Evolutionary conservation across 2,888 invertebrate species (phyloP).

Genomic region (Cataglyphis livida): DNA sequence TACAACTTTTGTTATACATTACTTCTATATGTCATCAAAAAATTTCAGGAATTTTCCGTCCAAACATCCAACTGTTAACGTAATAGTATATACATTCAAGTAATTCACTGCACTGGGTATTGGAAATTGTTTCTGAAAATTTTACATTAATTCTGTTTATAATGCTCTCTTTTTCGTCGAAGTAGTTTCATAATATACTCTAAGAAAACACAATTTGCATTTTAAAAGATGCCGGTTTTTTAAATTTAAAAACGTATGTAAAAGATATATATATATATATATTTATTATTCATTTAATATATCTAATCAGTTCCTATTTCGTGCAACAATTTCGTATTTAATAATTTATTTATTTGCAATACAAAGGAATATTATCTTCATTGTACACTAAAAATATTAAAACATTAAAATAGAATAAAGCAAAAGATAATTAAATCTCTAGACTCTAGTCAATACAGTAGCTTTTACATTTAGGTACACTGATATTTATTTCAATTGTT

Average conservation of each 20-base stretch:
- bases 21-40: slow-evolving; percentile 39
- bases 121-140: neutral
- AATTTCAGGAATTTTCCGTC: slow-evolving; percentile 70
- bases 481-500: slow-evolving; percentile 77
- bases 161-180: neutral
- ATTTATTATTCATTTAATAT: neutral
- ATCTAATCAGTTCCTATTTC: slow-evolving; percentile 32
- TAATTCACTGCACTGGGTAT: slow-evolving; percentile 4
- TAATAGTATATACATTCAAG: slow-evolving; percentile 49
- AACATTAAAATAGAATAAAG: slow-evolving; percentile 48
- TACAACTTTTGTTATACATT: slow-evolving; percentile 23
- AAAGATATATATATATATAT: slow-evolving; percentile 8
- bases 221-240: neutral
- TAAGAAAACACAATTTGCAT: neutral
- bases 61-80: slow-evolving; percentile 61
- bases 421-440: slow-evolving; percentile 70
- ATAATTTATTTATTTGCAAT: slow-evolving; percentile 57
- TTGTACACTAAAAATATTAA: slow-evolving; percentile 17
- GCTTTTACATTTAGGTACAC: slow-evolving; percentile 72
- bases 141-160: neutral
- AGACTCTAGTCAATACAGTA: slow-evolving; percentile 78
- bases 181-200: neutral
- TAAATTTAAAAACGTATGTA: slow-evolving; percentile 52
- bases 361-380: slow-evolving; percentile 29
- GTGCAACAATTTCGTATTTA: neutral